phyloP scores from a whole-genome alignment of 1,140 invertebrate species.

The Temnothorax nylanderi region DNA sequence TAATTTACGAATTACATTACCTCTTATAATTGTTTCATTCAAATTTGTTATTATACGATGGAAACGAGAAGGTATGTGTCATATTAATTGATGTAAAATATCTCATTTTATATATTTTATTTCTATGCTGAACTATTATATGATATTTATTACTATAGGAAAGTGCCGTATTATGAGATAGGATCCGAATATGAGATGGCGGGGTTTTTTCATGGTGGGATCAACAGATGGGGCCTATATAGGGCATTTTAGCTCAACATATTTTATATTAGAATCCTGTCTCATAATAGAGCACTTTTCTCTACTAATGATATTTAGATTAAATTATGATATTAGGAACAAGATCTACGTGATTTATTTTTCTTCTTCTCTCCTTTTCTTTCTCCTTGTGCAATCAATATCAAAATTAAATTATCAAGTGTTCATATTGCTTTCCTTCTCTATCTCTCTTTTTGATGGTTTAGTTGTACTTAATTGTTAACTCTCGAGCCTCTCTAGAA shows the following conservation, averaged over 20 bases:
- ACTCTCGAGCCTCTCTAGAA: not conserved
- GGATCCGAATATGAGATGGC: too few species aligned
- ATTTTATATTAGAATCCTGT: too few species aligned
- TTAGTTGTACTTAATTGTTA: not conserved
- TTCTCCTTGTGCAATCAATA: not conserved
- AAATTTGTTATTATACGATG: slow-evolving; percentile 15
- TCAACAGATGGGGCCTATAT: too few species aligned
- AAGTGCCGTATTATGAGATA: too few species aligned
- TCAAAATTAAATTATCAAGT: not conserved
- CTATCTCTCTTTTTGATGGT: too few species aligned
- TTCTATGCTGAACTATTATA: not conserved
- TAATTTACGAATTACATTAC: slow-evolving; percentile 29
- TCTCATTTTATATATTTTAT: not conserved
- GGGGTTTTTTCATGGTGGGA: too few species aligned
- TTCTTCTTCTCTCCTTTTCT: not conserved
- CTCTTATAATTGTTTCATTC: not conserved
- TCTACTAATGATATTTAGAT: not conserved
- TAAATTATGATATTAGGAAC: not conserved
- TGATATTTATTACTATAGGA: too few species aligned
- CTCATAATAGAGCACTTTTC: too few species aligned
- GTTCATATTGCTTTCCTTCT: not conserved
- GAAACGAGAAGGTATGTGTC: slow-evolving; percentile 16
- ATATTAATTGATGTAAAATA: not conserved
- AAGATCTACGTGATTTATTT: not conserved
- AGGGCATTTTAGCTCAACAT: too few species aligned